phyloP scores from a whole-genome alignment of 2,888 invertebrate species.

The Pomacea canaliculata region DNA sequence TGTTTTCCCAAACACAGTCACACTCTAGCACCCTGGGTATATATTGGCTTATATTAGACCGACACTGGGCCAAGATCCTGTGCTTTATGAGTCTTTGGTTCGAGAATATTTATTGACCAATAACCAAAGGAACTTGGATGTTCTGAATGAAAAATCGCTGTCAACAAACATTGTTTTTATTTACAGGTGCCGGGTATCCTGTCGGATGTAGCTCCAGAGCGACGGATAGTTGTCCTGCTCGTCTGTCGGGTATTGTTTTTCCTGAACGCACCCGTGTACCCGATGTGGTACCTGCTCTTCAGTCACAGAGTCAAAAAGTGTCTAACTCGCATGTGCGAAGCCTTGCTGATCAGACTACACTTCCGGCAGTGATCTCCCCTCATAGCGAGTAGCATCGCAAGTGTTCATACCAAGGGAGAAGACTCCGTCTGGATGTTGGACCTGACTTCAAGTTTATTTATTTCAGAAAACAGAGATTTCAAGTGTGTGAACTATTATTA shows the following conservation, averaged over 20 bases:
- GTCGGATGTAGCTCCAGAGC: constrained; percentile 25
- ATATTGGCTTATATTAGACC: not conserved
- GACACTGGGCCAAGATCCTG: no score
- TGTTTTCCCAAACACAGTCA: not conserved
- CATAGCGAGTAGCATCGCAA: not conserved
- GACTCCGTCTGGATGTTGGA: no score
- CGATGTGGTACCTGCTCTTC: constrained; percentile 64
- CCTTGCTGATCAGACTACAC: constrained; percentile 25
- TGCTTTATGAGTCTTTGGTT: no score
- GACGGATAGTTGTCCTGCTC: constrained; percentile 47
- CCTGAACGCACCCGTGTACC: constrained; percentile 60
- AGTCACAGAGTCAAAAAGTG: constrained; percentile 61
- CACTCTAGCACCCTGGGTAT: no score
- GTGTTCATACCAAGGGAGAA: no score
- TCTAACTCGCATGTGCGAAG: constrained; percentile 48
- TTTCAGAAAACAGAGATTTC: no score
- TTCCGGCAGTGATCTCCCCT: constrained; percentile 14
- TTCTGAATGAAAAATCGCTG: no score
- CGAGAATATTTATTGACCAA: no score
- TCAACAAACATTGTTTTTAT: not conserved
- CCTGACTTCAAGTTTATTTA: no score
- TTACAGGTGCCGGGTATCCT: constrained; percentile 28
- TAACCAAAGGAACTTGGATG: no score
- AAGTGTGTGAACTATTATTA: no score
- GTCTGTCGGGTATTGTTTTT: constrained; percentile 56